These are phyloP conservation scores for Clupea harengus DNA, from an alignment of 2,113 vertebrate species.

Conservation along the genomic window DNA sequence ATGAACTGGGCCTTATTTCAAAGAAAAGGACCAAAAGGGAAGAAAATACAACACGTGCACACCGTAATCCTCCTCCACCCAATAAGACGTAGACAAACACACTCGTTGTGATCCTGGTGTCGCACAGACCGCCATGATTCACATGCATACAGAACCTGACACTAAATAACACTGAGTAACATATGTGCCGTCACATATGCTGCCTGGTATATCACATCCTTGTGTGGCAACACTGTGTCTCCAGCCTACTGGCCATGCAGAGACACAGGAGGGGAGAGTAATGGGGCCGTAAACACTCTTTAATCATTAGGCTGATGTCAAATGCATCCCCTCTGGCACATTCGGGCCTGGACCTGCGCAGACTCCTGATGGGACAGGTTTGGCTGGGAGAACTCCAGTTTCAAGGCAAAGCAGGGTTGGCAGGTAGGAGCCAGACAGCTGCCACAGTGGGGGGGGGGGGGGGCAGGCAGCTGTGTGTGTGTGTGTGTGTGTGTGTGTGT, in stretches of 20 bases:
- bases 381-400: background rate
- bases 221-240: too few relatives aligned
- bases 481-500: too few relatives aligned
- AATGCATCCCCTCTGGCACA: background rate
- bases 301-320: background rate
- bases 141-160: background rate
- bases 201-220: too few relatives aligned
- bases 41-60: background rate
- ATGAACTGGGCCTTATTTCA: constrained; percentile 15
- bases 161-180: background rate
- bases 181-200: background rate
- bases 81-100: background rate
- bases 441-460: background rate
- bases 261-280: background rate
- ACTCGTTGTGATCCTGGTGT: background rate
- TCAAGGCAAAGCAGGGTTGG: background rate
- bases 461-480: background rate
- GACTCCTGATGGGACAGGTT: background rate
- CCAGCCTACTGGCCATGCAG: too few relatives aligned
- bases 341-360: background rate
- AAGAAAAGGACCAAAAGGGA: background rate
- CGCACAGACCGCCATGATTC: background rate
- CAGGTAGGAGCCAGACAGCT: background rate
- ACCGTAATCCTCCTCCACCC: background rate
- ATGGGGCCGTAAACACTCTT: background rate